A percentile compares a stretch with the other conserved stretches of the same genome.
Evolutionary conservation across 2,888 invertebrate genomes (phyloP).

Genomic region (Neuroscelio doddi): DNA sequence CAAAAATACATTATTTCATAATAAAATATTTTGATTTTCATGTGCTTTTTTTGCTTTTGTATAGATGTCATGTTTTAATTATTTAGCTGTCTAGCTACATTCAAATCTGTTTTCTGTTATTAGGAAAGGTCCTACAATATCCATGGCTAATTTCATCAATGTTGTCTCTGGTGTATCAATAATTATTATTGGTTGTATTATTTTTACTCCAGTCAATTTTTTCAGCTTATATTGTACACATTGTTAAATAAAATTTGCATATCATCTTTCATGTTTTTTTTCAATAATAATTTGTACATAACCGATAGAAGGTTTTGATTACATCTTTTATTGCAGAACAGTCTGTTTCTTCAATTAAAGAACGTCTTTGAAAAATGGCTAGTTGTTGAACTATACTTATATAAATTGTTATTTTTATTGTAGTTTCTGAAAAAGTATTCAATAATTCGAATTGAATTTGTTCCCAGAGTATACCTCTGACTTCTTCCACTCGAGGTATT

Average conservation of each 20-base stretch:
- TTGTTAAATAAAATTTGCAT: constrained; percentile 27
- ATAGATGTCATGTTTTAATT: no score
- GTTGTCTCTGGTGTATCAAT: constrained; percentile 40
- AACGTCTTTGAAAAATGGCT: background rate
- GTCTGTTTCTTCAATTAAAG: constrained; percentile 17
- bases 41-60: no score
- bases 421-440: background rate
- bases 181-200: constrained; percentile 34
- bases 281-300: constrained; percentile 12
- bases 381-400: background rate
- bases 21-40: no score
- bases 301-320: constrained; percentile 14
- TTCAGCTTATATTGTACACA: constrained; percentile 41
- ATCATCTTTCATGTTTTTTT: constrained; percentile 36
- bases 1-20: no score
- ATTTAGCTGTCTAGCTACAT: no score
- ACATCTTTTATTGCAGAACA: constrained; percentile 10
- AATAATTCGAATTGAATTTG: background rate
- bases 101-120: constrained; percentile 24
- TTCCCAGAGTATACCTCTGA: background rate
- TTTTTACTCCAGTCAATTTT: constrained; percentile 40
- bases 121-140: constrained; percentile 46
- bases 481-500: no score
- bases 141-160: constrained; percentile 39
- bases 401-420: constrained; percentile 4